Evolutionary conservation across 1,140 invertebrate genomes (phyloP), one percentile per base, ranked within the genome.

Genomic region (Trichomalopsis sarcophagae): DNA sequence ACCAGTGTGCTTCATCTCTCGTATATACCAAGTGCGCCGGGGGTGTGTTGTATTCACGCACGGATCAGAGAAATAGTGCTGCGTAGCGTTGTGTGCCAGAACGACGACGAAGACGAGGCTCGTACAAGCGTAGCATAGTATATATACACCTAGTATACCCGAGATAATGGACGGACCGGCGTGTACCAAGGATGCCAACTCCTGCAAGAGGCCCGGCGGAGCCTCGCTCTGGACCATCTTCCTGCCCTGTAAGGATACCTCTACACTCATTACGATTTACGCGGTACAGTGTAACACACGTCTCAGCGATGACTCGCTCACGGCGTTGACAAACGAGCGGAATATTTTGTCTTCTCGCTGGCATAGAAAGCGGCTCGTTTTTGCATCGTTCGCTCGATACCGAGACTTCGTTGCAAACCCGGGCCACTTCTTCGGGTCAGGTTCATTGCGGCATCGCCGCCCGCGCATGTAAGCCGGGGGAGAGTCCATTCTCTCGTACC

Each of bases 121-220:
- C 10, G 10, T 10, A 44, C 40, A 44, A 7, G 40, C 17, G 17
- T 55, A 55, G 50, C 17, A 21, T 55, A 55, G 50, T 50, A 50
- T 2, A 50, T 13, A 50, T 50, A 50, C 9, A 47, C 47, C 47
- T 50, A 50, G 47, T 50, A 50, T 11, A 55, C 17, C 9, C 40
- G 40, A 21, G 9, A 76, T 47, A 36, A 85, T 86, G 84, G 84
- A 86, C 55, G 84, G 84, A 78, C 7, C 80, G 74, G 80, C 80
- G 36, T 85, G 79, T 23, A 47, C 71, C 55, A 86, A 71, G 75
- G 75, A 79, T 21, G 66, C 83, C 2, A 84, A 66, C 36, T 62
- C 81, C 36, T 75, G 62, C 78, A 85, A 81, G 40, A 81, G 79
- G 78, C 75, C 78, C 62, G 76, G 27, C 73, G 76, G 40, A 40